Evolutionary conservation across 2,113 vertebrate species (phyloP), one percentile per base, ranked within the genome.

Genomic region (Sciurus niger): DNA sequence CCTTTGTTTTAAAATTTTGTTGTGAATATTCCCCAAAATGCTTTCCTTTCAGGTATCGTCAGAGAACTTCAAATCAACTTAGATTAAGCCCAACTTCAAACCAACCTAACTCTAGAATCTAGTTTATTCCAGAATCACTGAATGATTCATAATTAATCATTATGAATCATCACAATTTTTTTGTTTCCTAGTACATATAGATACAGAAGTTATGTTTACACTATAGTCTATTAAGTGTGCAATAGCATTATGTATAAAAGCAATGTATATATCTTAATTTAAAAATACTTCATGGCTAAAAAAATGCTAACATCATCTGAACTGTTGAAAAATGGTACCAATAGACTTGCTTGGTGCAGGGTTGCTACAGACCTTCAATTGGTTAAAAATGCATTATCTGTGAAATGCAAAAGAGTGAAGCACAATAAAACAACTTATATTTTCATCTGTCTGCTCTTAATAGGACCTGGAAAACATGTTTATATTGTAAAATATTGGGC

Each of bases 21-120:
- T 67, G 32, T 70, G 30, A 87, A 80, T 58, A 77, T 58, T 60
- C 67, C 24, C 87, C 58, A 92, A 90, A 73, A 84, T 48, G 10
- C 34, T 89, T 96, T 90, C 16, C 28, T 28, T 90, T 84, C 20
- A 46, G 8, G 20, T 89, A 46, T 4, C 30, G 30, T 76, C 18
- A 40, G 43, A 83, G n/a, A 78, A 83, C 22, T 7, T 48, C 46
- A 48, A 48, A 48, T 8, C 5, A 48, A 48, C 12, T 88, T 77
- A 72, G 18, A 48, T 77, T 53, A 83, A 94, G 20, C 60, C 24
- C 16, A 92, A 51, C 24, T 96, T 96, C 65, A 88, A 55, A 37
- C 20, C 83, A 73, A 7, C 34, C 17, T 67, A n/a, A 48, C 30
- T 93, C 28, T 76, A 51, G 6, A 84, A 60, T 89, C 53, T 83